A percentile compares a stretch with the other conserved stretches of the same genome.
Evolutionary conservation across 2,888 invertebrate species (phyloP).

Genomic region (Polyploca ridens): DNA sequence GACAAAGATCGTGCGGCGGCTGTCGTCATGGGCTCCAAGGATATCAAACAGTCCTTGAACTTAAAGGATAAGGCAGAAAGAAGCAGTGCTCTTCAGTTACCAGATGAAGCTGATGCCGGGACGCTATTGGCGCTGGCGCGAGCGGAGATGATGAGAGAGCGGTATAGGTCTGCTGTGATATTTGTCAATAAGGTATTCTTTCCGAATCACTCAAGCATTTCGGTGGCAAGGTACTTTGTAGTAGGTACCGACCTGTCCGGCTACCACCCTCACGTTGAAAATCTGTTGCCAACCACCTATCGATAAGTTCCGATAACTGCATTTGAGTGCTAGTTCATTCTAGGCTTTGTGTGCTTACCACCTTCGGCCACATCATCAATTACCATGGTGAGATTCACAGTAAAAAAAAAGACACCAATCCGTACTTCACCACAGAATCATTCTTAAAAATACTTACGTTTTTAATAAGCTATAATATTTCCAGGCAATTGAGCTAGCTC

Average conservation of each 20-base stretch:
- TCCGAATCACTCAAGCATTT: not conserved
- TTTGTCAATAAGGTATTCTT: slow-evolving; percentile 91
- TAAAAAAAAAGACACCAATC: not conserved
- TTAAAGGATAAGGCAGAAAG: slow-evolving; percentile 92
- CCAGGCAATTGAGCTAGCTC: slow-evolving; percentile 94
- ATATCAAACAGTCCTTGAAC: slow-evolving; percentile 93
- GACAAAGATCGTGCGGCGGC: slow-evolving; percentile 96
- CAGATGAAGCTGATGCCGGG: slow-evolving; percentile 91
- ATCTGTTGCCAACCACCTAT: no score
- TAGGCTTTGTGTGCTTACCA: no score
- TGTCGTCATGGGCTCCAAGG: slow-evolving; percentile 93
- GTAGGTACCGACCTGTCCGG: no score
- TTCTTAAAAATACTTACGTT: not conserved
- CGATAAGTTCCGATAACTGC: no score
- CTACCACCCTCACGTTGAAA: no score
- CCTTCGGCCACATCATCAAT: no score
- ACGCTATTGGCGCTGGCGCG: slow-evolving; percentile 90
- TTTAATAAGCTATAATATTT: slow-evolving; percentile 50
- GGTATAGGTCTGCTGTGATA: slow-evolving; percentile 88
- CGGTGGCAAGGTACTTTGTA: no score
- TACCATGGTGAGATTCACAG: no score
- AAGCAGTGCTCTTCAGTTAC: slow-evolving; percentile 88
- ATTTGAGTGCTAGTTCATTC: no score
- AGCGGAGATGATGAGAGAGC: slow-evolving; percentile 90
- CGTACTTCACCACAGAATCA: not conserved